Base-by-base conservation (phyloP, 2,113 vertebrate species). In the Parus major region DNA sequence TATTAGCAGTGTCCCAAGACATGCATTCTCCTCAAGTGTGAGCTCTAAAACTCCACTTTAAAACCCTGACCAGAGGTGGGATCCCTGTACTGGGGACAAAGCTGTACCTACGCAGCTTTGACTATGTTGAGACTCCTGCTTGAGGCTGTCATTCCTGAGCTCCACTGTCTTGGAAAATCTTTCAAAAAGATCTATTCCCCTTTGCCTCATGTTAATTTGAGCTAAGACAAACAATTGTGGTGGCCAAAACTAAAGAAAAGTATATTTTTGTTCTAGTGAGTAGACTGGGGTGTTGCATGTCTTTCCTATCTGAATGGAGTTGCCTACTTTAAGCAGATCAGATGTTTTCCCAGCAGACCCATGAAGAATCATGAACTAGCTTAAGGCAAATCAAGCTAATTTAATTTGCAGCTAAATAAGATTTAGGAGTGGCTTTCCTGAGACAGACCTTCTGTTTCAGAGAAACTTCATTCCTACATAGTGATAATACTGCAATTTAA, bases 391-490 rank as follows among this genome's bases (percentile, higher is more conserved):
- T 46, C 71, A 72, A 88, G 83, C 19, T 86, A 47, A 92, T 90
- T 86, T 66, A 11, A 75, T 81, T 93, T 92, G 88, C 35, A 70
- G 46, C 68, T 94, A 81, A 93, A 19, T n/a, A 49, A 85, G 80
- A 88, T 65, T 83, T 86, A 92, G 36, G 27, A 83, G 47, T 63
- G 52, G 56, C 59, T 77, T 83, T 90, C 56, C 72, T 79, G 49
- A 93, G 66, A 21, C 28, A 87, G 75, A 79, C 46, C 22, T 57
- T 90, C 35, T 71, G 41, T 86, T 86, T 86, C 60, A 60, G 27
- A 88, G 65, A 92, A 93, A 78, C 28, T 86, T 94, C 42, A 44
- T 71, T 68, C 39, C 81, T 66, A 49, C 44, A 82, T 86, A 82
- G 41, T 56, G 65, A 50, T 70, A 90, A 72, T 53, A 72, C 24